Evolutionary conservation across 2,113 vertebrate species (phyloP), one percentile per base, ranked within the genome.

Genomic region (Larimichthys crocea): DNA sequence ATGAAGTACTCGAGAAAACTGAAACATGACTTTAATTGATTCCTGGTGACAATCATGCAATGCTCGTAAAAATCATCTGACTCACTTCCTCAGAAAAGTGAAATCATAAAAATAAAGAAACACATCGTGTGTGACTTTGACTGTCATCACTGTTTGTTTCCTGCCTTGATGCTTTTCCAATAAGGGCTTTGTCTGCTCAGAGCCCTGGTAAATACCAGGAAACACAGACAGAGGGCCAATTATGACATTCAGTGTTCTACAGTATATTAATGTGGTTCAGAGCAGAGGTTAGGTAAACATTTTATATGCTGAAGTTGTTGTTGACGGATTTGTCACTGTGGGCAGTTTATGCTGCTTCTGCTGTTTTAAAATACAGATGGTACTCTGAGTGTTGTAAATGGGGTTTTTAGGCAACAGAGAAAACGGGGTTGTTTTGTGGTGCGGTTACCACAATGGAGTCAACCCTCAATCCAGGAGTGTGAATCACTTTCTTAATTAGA

Each of bases 401-500:
- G 56, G 52, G 61, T 48, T 73, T 77, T 66, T 42, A 66, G 66
- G 80, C 62, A 62, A 55, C 74, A 72, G 67, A 75, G 71, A 80
- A 66, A 86, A 74, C 56, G 56, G 35, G 63, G 70, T 49, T 83
- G 68, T 82, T 88, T 74, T 88, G 89, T 76, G 79, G 85, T 89
- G 67, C 50, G 82, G 76, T 90, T 88, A 83, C 83, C 80, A 65
- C 31, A 31, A 72, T 59, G 67, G 72, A 92, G 90, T 89, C 90
- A 85, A 86, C 79, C 86, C 75, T 91, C 87, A 89, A 82, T 87
- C 83, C 91, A 85, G 85, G 82, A 89, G 91, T 88, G 92, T 94
- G 92, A 94, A 89, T 94, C 93, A 92, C 89, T 48, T 74, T 83
- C 77, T 86, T 92, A 92, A 92, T 91, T 87, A 87, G 77, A 86